Percentiles rank a stretch among this genome's conserved stretches.
These are phyloP conservation scores for Hemichromis elongatus DNA, from an alignment of 2,113 vertebrate species.

Conservation along the genomic window DNA sequence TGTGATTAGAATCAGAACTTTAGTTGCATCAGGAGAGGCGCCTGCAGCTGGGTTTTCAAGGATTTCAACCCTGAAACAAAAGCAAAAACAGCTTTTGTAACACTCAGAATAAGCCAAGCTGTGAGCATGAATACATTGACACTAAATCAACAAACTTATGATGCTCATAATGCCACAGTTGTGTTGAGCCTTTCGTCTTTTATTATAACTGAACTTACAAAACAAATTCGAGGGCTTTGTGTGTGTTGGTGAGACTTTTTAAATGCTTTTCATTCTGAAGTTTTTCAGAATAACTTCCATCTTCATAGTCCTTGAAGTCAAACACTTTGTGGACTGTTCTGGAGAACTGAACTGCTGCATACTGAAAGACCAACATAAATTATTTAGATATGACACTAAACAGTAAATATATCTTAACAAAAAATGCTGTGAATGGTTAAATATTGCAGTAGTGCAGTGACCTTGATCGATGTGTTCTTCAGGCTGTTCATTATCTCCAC, in stretches of 20 bases:
- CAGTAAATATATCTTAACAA: not conserved
- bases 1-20: slow-evolving; percentile 81
- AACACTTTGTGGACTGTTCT: slow-evolving; percentile 48
- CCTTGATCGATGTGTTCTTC: slow-evolving; percentile 73
- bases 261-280: slow-evolving; percentile 35
- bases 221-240: slow-evolving; percentile 61
- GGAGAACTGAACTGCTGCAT: slow-evolving; percentile 82
- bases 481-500: slow-evolving; percentile 67
- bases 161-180: not conserved
- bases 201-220: slow-evolving; percentile 66
- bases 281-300: not conserved
- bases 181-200: not conserved
- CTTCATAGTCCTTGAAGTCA: slow-evolving; percentile 68
- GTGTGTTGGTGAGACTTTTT: slow-evolving; percentile 62
- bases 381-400: not conserved
- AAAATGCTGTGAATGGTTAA: not conserved
- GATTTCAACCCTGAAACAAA: slow-evolving; percentile 12
- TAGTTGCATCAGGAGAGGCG: slow-evolving; percentile 65
- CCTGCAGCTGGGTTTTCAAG: slow-evolving; percentile 53
- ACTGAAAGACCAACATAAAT: slow-evolving; percentile 61
- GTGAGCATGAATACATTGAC: not conserved
- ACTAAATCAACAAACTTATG: not conserved
- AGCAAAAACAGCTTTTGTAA: not conserved
- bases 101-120: not conserved
- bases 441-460: slow-evolving; percentile 13